These are phyloP conservation scores for Tupaia chinensis DNA, from an alignment of 2,113 vertebrate genomes.

Conservation along the genomic window DNA sequence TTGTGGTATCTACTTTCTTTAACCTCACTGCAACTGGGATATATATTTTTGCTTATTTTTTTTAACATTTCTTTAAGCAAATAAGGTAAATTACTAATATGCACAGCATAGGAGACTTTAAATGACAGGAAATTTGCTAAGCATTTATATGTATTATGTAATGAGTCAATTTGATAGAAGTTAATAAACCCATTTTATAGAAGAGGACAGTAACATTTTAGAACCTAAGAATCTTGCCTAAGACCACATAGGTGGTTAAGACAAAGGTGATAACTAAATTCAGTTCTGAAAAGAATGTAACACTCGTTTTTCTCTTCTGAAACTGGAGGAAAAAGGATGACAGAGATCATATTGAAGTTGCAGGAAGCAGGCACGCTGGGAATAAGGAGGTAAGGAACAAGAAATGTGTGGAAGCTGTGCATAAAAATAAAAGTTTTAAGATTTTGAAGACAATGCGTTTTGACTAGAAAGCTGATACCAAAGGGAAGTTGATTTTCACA, in stretches of 20 bases:
- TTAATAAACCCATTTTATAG: background rate
- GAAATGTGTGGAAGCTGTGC: background rate
- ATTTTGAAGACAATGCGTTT: slow-evolving; percentile 19
- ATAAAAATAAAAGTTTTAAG: background rate
- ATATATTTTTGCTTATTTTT: background rate
- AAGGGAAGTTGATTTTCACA: background rate
- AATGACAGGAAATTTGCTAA: background rate
- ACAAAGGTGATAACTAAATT: background rate
- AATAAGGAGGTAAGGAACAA: background rate
- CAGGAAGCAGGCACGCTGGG: background rate
- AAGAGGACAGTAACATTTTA: background rate
- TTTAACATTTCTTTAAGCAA: background rate
- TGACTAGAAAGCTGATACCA: background rate
- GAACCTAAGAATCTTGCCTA: background rate
- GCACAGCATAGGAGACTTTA: background rate
- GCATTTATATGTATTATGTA: background rate
- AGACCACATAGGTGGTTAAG: background rate
- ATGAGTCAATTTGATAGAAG: background rate
- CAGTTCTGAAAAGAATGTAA: background rate
- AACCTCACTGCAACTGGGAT: background rate
- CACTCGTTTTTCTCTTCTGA: background rate
- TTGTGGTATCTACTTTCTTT: background rate
- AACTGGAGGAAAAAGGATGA: background rate
- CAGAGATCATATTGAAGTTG: background rate
- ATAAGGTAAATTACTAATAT: background rate